Evolutionary conservation across 35 echinoderm and acorn worm genomes (phyloP).

Genomic region (Patiria miniata): DNA sequence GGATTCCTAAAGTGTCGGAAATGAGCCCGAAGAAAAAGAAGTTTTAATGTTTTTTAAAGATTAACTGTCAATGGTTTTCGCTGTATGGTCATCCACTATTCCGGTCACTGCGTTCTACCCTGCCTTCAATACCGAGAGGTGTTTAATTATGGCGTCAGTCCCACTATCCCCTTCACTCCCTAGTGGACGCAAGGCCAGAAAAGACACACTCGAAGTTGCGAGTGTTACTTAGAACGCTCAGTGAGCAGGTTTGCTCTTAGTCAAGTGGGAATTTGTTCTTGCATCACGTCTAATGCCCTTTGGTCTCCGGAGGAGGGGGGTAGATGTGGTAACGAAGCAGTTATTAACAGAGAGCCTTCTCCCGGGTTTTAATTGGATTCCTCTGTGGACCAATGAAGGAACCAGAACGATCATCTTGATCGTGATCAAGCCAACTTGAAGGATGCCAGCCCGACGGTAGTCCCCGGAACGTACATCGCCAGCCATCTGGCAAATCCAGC

Average conservation of each 20-base stretch:
- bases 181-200: neutral
- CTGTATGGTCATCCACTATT: constrained; percentile 4
- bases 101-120: neutral
- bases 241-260: neutral
- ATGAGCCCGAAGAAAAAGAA: too few relatives aligned
- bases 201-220: neutral
- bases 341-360: neutral
- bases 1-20: too few relatives aligned
- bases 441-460: too few relatives aligned
- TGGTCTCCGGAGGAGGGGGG: neutral
- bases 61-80: too few relatives aligned
- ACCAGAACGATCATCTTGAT: constrained; percentile 31
- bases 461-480: too few relatives aligned
- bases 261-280: neutral
- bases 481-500: too few relatives aligned
- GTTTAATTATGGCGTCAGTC: constrained; percentile 1
- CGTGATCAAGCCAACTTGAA: neutral
- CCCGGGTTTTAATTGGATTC: neutral
- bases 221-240: neutral
- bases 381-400: neutral
- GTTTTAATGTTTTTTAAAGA: too few relatives aligned
- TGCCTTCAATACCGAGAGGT: neutral
- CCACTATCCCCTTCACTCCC: neutral
- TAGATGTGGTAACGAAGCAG: too few relatives aligned
- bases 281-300: neutral